A percentile compares a stretch with the other conserved stretches of the same genome.
Conservation (phyloP, 1,140 invertebrate genomes). For the Bombus vancouverensis region DNA sequence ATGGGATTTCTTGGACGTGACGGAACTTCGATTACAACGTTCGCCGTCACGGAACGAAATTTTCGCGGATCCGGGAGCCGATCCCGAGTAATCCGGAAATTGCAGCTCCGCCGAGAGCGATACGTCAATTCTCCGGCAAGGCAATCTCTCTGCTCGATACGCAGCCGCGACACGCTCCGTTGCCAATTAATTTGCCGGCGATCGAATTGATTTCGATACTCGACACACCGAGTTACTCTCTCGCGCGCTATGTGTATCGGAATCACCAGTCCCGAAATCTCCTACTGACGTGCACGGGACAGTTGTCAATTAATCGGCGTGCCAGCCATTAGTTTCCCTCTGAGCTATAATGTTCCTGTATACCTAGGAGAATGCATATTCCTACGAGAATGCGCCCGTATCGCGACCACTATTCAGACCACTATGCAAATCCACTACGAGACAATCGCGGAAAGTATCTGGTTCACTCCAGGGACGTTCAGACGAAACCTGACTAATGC, state of each 20-base stretch:
- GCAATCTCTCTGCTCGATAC: constrained; percentile 33
- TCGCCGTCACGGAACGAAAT: not conserved
- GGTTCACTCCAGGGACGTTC: not conserved
- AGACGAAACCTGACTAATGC: not conserved
- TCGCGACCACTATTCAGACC: not conserved
- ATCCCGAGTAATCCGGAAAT: constrained; percentile 42
- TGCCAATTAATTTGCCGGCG: constrained; percentile 56
- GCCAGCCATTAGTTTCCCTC: constrained; percentile 37
- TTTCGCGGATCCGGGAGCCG: not conserved
- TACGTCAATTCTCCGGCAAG: constrained; percentile 44
- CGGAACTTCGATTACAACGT: not conserved
- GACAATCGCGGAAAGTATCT: constrained; percentile 23
- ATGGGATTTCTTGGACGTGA: not conserved
- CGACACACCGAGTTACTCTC: constrained; percentile 29
- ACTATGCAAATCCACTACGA: constrained; percentile 28
- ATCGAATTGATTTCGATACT: constrained; percentile 57
- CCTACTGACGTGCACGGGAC: constrained; percentile 42
- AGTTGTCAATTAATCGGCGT: constrained; percentile 57
- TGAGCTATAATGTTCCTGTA: constrained; percentile 28
- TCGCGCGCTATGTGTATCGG: constrained; percentile 18
- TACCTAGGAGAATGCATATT: constrained; percentile 44
- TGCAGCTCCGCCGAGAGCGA: constrained; percentile 26
- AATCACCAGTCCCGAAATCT: constrained; percentile 31
- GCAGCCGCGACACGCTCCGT: constrained; percentile 45
- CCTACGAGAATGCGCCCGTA: constrained; percentile 39